Conservation (phyloP, 92 coral and sea anemone genomes). For the Porites divaricata region DNA sequence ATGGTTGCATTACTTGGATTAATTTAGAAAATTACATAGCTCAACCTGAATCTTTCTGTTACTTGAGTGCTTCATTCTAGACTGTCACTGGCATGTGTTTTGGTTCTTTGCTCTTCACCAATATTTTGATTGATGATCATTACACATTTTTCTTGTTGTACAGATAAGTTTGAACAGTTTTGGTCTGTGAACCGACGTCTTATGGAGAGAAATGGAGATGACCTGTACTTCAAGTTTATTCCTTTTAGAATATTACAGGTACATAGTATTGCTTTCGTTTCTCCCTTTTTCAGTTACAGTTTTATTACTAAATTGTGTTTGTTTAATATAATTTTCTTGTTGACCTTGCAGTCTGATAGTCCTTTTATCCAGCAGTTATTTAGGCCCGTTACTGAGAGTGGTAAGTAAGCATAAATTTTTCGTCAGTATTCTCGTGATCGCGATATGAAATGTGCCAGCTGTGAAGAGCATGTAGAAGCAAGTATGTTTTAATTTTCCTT, state of each 20-base stretch:
- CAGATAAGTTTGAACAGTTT: slow-evolving; percentile 98
- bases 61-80: no score
- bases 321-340: background rate
- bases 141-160: background rate
- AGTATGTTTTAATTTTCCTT: no score
- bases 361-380: slow-evolving; percentile 85
- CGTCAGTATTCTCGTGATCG: no score
- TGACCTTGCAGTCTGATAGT: slow-evolving; percentile 72
- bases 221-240: slow-evolving; percentile 87
- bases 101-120: no score
- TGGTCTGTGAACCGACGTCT: slow-evolving; percentile 97
- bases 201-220: slow-evolving; percentile 96
- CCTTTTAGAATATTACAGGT: slow-evolving; percentile 99
- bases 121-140: no score
- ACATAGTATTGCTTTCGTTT: background rate
- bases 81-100: no score
- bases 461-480: no score
- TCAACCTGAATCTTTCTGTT: no score
- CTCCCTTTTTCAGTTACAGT: background rate
- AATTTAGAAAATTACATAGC: no score
- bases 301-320: background rate
- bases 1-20: no score
- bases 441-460: no score
- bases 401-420: slow-evolving; percentile 32
- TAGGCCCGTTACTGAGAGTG: slow-evolving; percentile 83